phyloP scores from a whole-genome alignment of 2,888 invertebrate genomes.

The Cheiracanthium punctorium region DNA sequence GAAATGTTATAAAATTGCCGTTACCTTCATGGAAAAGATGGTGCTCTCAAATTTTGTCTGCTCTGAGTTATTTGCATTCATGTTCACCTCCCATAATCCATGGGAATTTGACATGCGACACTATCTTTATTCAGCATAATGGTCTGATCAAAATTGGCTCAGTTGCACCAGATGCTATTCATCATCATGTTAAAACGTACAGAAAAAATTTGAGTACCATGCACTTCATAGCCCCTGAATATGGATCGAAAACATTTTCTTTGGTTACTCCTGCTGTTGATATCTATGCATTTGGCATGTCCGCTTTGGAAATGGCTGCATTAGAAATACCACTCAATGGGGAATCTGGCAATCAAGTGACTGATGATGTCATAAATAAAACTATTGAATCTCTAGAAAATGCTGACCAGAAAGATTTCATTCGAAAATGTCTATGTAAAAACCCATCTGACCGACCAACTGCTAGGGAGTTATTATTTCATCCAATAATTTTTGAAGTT shows the following conservation, averaged over 20 bases:
- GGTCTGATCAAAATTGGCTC: conserved; percentile 99
- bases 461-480: conserved; percentile 95
- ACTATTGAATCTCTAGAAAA: conserved; percentile 96
- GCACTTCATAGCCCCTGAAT: conserved; percentile 99
- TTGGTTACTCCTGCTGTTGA: conserved; percentile 92
- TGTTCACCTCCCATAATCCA: conserved; percentile 99
- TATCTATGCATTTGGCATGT: conserved; percentile 99
- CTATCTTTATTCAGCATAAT: conserved; percentile 99
- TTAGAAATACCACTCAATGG: conserved; percentile 94
- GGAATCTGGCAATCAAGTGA: conserved; percentile 86
- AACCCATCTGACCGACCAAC: conserved; percentile 91
- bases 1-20: conserved; percentile 93
- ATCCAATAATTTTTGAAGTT: conserved; percentile 96
- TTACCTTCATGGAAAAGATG: conserved; percentile 95
- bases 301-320: conserved; percentile 98
- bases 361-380: conserved; percentile 92
- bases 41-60: conserved; percentile 99
- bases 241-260: conserved; percentile 83
- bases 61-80: conserved; percentile 98
- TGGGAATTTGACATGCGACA: conserved; percentile 98
- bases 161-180: conserved; percentile 99
- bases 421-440: conserved; percentile 89
- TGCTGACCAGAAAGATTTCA: conserved; percentile 94
- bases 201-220: conserved; percentile 91
- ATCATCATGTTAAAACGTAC: conserved; percentile 96